These are phyloP conservation scores for Patagioenas fasciata DNA, from an alignment of 2,113 vertebrate genomes.

Conservation along the genomic window DNA sequence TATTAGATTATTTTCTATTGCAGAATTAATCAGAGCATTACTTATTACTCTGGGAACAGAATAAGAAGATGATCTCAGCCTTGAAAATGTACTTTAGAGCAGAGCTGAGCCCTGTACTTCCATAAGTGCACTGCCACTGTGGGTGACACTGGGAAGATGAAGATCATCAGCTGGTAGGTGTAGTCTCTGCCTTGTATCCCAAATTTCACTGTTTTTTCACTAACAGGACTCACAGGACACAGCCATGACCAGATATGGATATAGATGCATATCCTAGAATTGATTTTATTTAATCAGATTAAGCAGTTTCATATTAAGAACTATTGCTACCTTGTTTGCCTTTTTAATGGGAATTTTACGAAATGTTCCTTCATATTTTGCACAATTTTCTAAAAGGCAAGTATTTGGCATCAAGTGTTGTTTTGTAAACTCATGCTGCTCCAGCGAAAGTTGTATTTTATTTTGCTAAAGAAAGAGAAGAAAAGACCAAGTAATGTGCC, in stretches of 20 bases:
- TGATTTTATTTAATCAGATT: background rate
- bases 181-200: background rate
- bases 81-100: background rate
- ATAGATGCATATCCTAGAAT: background rate
- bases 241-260: accelerated
- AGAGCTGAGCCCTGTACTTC: background rate
- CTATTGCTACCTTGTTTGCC: background rate
- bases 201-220: background rate
- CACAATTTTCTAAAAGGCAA: background rate
- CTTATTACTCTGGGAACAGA: slow-evolving; percentile 51
- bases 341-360: background rate
- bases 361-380: background rate
- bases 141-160: background rate
- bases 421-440: background rate
- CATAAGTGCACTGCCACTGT: background rate
- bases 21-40: slow-evolving; percentile 54
- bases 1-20: slow-evolving; percentile 47
- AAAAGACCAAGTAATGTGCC: slow-evolving; percentile 56
- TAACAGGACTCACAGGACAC: background rate
- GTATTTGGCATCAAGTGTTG: background rate
- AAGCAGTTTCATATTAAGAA: background rate
- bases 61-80: slow-evolving; percentile 22
- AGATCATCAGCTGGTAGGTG: background rate
- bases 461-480: slow-evolving; percentile 1
- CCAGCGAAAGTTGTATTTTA: background rate